phyloP scores from a whole-genome alignment of 2,888 invertebrate species.

The Zaprionus obscuricornis region DNA sequence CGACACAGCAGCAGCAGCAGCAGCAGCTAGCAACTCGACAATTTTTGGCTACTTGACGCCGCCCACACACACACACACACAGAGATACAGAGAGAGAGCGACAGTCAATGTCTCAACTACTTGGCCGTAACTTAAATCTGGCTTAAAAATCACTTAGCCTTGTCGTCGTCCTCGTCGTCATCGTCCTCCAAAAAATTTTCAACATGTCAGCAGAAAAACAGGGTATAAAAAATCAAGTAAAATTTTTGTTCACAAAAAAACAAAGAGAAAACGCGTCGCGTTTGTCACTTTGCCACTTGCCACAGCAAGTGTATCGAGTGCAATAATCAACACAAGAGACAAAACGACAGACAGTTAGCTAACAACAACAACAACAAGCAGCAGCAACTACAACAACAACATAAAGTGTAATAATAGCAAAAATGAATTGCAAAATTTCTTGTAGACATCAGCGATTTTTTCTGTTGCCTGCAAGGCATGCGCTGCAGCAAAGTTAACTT shows the following conservation, averaged over 20 bases:
- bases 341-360: conserved; percentile 6
- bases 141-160: conserved; percentile 76
- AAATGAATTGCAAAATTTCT: conserved; percentile 56
- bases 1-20: too few species aligned
- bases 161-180: too few species aligned
- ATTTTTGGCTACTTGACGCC: conserved; percentile 62
- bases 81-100: too few species aligned
- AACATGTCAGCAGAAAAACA: conserved; percentile 62
- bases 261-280: background rate
- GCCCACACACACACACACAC: conserved; percentile 36
- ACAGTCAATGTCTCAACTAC: conserved; percentile 29
- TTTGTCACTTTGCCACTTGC: background rate
- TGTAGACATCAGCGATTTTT: conserved; percentile 70
- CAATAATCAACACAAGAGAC: conserved; percentile 69
- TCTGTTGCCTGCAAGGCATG: conserved; percentile 24
- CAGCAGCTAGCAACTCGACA: conserved; percentile 47
- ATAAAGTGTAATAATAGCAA: too few species aligned
- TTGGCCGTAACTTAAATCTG: conserved; percentile 71
- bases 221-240: conserved; percentile 30
- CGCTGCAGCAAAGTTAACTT: too few species aligned
- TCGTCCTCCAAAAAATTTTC: conserved; percentile 21
- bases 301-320: conserved; percentile 39
- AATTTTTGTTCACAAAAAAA: conserved; percentile 33
- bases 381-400: too few species aligned
- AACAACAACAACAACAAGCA: conserved; percentile 17